phyloP scores from a whole-genome alignment of 2,113 vertebrate genomes.

The Phocoena phocoena region DNA sequence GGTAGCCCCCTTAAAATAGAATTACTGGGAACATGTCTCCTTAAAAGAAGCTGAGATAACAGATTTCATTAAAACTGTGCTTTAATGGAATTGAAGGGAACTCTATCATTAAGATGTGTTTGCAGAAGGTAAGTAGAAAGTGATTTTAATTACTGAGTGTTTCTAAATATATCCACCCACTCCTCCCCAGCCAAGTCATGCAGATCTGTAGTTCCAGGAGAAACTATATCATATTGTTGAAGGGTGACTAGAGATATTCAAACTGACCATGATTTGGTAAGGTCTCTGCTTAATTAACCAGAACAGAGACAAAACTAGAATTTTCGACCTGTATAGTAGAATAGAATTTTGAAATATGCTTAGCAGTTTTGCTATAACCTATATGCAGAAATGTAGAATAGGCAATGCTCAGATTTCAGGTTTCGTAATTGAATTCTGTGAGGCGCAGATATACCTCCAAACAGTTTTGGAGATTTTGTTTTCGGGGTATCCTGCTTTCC shows the following conservation, averaged over 20 bases:
- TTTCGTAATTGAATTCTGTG: slow-evolving; percentile 1
- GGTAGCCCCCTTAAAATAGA: slow-evolving; percentile 59
- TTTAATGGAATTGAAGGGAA: slow-evolving; percentile 71
- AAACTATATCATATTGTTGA: not conserved
- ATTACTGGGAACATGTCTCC: slow-evolving; percentile 42
- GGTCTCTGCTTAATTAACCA: not conserved
- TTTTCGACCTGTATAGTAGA: not conserved
- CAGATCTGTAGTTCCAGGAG: not conserved
- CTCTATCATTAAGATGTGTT: slow-evolving; percentile 61
- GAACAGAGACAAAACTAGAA: not conserved
- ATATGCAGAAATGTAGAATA: not conserved
- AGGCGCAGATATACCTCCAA: not conserved
- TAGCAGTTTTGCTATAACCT: not conserved
- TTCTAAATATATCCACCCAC: slow-evolving; percentile 70
- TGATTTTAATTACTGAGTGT: slow-evolving; percentile 76
- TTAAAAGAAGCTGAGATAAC: slow-evolving; percentile 69
- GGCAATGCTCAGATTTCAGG: not conserved
- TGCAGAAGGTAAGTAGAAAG: slow-evolving; percentile 68
- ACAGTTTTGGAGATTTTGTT: not conserved
- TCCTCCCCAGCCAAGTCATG: not conserved
- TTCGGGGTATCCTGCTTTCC: not conserved
- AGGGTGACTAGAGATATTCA: not conserved
- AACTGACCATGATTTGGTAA: not conserved
- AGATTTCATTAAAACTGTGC: slow-evolving; percentile 49
- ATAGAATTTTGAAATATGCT: not conserved